Percentiles rank a stretch among this genome's conserved stretches.
Evolutionary conservation across 2,113 vertebrate species (phyloP).

Genomic region (Leptodactylus fuscus): DNA sequence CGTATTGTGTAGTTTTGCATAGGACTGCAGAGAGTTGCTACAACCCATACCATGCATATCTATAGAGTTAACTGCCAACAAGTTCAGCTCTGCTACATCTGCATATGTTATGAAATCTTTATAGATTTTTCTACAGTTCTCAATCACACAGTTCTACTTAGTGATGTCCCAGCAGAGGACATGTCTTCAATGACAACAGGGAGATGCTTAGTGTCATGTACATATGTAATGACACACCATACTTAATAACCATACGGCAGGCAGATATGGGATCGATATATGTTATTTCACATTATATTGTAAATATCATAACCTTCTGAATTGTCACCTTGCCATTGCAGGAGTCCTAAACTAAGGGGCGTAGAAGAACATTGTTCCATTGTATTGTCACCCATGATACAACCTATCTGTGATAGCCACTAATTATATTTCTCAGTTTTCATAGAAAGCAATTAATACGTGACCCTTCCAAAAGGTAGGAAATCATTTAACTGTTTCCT

Average conservation of each 20-base stretch:
- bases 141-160: neutral
- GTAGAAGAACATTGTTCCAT: neutral
- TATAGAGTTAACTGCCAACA: neutral
- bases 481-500: neutral
- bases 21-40: neutral
- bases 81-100: neutral
- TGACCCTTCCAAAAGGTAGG: neutral
- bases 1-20: neutral
- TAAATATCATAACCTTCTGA: neutral
- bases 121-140: conserved; percentile 4
- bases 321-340: conserved; percentile 5
- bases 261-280: neutral
- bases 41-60: neutral
- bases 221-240: neutral
- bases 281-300: neutral
- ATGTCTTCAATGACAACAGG: conserved; percentile 21
- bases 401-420: neutral
- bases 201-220: neutral
- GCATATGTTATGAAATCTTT: neutral
- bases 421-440: neutral
- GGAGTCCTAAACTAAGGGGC: neutral
- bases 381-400: neutral
- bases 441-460: neutral
- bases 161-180: conserved; percentile 6
- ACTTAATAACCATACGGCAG: neutral